Evolutionary conservation across 2,797 vertebrate species (phyloP).

Genomic region (Scolopax rusticola): DNA sequence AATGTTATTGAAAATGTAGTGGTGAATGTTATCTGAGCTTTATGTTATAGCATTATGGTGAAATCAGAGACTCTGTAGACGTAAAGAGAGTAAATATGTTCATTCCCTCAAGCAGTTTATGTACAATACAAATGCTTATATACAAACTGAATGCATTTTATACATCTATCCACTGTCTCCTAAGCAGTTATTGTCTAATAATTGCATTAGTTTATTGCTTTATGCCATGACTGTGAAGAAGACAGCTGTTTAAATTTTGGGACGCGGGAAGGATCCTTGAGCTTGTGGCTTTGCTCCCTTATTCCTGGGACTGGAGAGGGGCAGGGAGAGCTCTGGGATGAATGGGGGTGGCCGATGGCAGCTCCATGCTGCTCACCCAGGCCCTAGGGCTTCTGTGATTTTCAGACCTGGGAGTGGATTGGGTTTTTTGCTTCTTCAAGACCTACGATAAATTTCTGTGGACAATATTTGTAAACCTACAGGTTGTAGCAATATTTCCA

Average conservation of each 20-base stretch:
- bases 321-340: neutral
- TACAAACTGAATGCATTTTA: neutral
- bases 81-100: conserved; percentile 2
- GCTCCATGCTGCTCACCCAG: neutral
- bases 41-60: neutral
- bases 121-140: neutral
- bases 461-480: neutral
- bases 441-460: neutral
- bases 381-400: neutral
- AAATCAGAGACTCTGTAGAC: neutral
- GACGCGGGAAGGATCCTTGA: neutral
- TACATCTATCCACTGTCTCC: neutral
- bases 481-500: neutral
- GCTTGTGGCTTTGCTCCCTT: neutral
- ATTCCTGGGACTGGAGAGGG: neutral
- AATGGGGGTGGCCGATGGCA: neutral
- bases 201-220: neutral
- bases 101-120: conserved; percentile 24
- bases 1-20: neutral
- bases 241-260: neutral
- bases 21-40: neutral
- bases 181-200: neutral
- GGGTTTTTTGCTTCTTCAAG: neutral
- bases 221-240: neutral
- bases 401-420: neutral